Evolutionary conservation across 2,888 invertebrate species (phyloP), one percentile per base, ranked within the genome.

Genomic region (Pemphredon lugubris): DNA sequence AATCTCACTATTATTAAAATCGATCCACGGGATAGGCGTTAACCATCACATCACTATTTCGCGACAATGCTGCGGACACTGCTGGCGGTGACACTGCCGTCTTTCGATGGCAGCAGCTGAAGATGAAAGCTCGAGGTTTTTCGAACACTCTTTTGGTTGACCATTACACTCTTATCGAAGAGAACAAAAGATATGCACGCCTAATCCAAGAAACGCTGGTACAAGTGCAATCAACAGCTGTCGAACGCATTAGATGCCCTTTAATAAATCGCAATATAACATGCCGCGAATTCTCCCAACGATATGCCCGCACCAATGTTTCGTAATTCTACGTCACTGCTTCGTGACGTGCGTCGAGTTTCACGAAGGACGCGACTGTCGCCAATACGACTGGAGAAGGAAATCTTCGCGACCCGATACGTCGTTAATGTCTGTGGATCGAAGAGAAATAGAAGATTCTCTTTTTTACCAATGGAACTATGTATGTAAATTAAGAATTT

Each of bases 261-360:
- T n/a, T n/a, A n/a, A n/a, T n/a, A n/a, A 45, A 44, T 23, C 13
- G 30, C 30, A 16, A 13, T 9, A n/a, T 45, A 42, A 40, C 48
- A 50, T 63, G 30, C 23, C 16, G 13, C 6, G 7, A 30, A 14
- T 57, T 34, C 9, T 20, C 16, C 20, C 20, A 18, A 13, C 6
- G 42, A 32, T 44, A 30, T 18, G 39, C n/a, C 37, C 44, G 32
- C 39, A n/a, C 9, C 18, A 26, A 26, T 11, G 61, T 65, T 30
- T 66, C 59, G 18, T 57, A 40, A 63, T 5, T 69, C 34, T 45
- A 60, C 68, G 65, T 74, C 74, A 74, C 45, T 45, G 32, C 40
- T 42, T 39, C 20, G 23, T 51, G 61, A 73, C 66, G 58, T 47
- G 48, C 58, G 42, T 53, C 37, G 37, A 57, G 66, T 68, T 59